Evolutionary conservation across 2,797 vertebrate genomes (phyloP).

Genomic region (Galago senegalensis): DNA sequence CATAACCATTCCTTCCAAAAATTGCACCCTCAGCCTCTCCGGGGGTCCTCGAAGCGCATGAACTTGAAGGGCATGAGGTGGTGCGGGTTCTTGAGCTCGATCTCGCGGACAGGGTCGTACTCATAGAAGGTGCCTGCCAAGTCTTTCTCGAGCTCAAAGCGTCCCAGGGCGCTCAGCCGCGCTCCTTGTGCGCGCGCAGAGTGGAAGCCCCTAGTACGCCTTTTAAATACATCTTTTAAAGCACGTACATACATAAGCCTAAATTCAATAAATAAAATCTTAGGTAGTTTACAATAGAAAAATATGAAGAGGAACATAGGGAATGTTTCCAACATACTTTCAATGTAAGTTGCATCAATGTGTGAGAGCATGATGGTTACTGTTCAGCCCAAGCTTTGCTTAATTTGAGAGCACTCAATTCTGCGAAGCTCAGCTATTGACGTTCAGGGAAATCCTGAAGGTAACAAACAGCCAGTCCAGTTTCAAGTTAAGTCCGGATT

Average conservation of each 20-base stretch:
- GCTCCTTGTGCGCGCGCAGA: no score
- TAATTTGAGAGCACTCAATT: background rate
- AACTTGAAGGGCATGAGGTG: no score
- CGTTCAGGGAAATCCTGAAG: background rate
- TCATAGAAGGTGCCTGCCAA: no score
- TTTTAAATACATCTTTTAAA: background rate
- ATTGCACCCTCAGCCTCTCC: conserved; percentile 94
- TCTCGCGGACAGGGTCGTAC: no score
- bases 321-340: background rate
- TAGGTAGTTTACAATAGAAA: background rate
- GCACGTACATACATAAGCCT: background rate
- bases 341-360: background rate
- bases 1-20: conserved; percentile 95
- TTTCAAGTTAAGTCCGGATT: background rate
- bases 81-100: no score
- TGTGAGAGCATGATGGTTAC: background rate
- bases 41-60: no score
- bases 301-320: background rate
- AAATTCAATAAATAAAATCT: background rate
- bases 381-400: background rate
- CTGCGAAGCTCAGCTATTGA: background rate
- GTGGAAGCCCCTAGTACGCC: no score
- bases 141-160: no score
- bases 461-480: background rate
- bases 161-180: no score